Evolutionary conservation across 30 jellyfish, hydroid and myxozoan species (phyloP).

Genomic region (Hydractinia echinata): DNA sequence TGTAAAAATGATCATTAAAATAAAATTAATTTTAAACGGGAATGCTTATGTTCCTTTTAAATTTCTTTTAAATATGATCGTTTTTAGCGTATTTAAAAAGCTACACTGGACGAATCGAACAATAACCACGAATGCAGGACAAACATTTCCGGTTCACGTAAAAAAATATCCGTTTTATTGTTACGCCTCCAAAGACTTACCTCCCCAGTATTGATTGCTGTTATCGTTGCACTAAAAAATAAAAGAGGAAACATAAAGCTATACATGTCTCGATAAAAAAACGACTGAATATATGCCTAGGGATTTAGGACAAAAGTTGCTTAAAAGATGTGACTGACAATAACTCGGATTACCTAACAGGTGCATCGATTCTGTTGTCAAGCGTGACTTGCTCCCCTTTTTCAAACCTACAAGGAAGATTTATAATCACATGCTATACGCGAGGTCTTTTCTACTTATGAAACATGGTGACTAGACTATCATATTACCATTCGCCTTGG

Average conservation of each 20-base stretch:
- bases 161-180: background rate
- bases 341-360: constrained; percentile 57
- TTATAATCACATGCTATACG: background rate
- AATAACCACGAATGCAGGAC: background rate
- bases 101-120: too few species aligned
- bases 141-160: background rate
- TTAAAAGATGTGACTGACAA: too few species aligned
- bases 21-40: too few species aligned
- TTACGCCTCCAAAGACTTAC: constrained; percentile 27
- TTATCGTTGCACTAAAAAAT: constrained; percentile 69
- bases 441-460: background rate
- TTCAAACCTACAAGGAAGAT: constrained; percentile 64
- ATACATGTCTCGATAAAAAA: too few species aligned
- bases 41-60: too few species aligned
- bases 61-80: too few species aligned
- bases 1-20: too few species aligned
- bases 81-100: too few species aligned
- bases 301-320: too few species aligned
- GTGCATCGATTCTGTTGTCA: constrained; percentile 92
- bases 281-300: too few species aligned
- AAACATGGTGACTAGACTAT: background rate
- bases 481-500: constrained; percentile 87
- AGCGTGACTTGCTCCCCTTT: constrained; percentile 89
- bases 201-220: constrained; percentile 92
- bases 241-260: background rate